Evolutionary conservation across 2,888 invertebrate species (phyloP).

Genomic region (Phaedon cochleariae): DNA sequence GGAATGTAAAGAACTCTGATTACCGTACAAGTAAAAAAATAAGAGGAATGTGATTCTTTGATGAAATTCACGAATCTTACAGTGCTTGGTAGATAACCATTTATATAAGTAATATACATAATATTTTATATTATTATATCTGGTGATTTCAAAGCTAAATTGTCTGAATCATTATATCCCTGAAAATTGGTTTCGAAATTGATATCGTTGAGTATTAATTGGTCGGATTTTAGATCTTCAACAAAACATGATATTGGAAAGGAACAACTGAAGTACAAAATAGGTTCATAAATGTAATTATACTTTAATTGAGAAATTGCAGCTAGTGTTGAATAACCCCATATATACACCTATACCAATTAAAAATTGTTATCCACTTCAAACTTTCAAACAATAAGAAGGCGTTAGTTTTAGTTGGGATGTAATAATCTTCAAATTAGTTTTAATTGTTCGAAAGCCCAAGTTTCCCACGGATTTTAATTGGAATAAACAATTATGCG

Average conservation of each 20-base stretch:
- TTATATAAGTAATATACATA: background rate
- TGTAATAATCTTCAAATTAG: slow-evolving; percentile 11
- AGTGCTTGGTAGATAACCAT: too few relatives aligned
- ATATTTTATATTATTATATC: background rate
- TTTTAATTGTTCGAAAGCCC: slow-evolving; percentile 9
- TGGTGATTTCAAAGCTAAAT: background rate
- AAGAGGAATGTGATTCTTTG: background rate
- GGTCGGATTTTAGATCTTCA: background rate
- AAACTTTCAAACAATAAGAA: slow-evolving; percentile 3
- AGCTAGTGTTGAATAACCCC: slow-evolving; percentile 1
- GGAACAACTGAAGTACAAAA: background rate
- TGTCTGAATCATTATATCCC: background rate
- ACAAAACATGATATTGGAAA: background rate
- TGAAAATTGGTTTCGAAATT: background rate
- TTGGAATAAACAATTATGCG: slow-evolving; percentile 1
- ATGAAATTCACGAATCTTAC: background rate
- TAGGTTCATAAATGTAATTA: background rate
- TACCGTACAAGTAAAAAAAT: background rate
- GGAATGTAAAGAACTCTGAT: slow-evolving; percentile 6
- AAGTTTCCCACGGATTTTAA: slow-evolving; percentile 17
- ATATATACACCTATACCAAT: slow-evolving; percentile 4
- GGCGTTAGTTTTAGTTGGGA: background rate
- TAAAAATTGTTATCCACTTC: slow-evolving; percentile 13
- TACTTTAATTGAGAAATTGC: background rate
- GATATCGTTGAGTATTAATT: background rate